Evolutionary conservation across 1,140 invertebrate species (phyloP), one percentile per base, ranked within the genome.

Genomic region (Vanessa tameamea): DNA sequence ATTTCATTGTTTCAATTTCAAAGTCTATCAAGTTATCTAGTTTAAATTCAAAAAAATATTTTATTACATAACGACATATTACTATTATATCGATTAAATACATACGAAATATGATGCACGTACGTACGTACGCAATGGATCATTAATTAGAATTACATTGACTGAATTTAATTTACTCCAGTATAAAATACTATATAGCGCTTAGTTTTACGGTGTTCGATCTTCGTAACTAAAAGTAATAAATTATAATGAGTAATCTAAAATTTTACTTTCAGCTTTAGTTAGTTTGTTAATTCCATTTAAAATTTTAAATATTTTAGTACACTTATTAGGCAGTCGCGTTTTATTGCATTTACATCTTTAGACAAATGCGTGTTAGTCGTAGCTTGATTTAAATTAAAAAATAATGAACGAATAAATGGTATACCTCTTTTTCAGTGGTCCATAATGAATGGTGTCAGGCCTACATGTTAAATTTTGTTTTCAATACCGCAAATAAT

Each of bases 361-460:
- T 63, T 79, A 79, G 78, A 71, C 53, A 68, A 64, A 70, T 78
- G 80, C 78, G 80, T 78, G 78, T 72, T 80, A 82, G 81, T 50
- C 63, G 55, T 78, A 82, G 77, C 79, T 75, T 78, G 70, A 66
- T 76, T 77, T 71, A 76, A 76, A 55, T 81, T 72, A 11, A 23
- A 26, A 57, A 79, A 57, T 77, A 79, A 80, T 76, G 80, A 79
- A 78, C 88, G 82, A 87, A 83, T 85, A 67, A 89, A 88, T 85
- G 83, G 80, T 87, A 89, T 92, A 92, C 90, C 90, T 92, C 90
- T 90, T 85, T 82, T 87, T 82, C 85, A 88, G 89, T 90, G 90
- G 90, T 92, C 90, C 90, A 91, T 86, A 82, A 77, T 78, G 80
- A 84, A 78, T 78, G 79, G 83, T 85, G 77, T 87, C 87, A 90